Conservation (phyloP, 2,888 invertebrate species). For the Spodoptera exigua region DNA sequence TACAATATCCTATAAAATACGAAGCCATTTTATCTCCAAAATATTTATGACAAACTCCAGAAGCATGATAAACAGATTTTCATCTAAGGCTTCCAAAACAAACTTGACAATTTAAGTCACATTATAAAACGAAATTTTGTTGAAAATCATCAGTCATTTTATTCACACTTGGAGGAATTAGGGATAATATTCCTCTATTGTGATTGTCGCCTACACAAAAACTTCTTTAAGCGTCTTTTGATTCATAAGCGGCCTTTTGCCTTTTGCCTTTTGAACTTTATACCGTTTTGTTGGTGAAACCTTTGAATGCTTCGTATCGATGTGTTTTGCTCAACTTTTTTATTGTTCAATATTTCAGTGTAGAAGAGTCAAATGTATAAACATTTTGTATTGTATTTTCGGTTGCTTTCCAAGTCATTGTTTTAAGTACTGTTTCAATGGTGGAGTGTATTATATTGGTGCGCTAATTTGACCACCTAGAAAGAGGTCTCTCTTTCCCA, state of each 20-base stretch:
- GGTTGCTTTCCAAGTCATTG: too few species aligned
- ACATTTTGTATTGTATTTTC: too few species aligned
- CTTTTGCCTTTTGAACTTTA: conserved; percentile 47
- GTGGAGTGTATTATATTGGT: too few species aligned
- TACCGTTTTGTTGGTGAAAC: conserved; percentile 35
- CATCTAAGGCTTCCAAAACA: conserved; percentile 20
- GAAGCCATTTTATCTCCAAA: conserved; percentile 1
- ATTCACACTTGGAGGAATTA: conserved; percentile 43
- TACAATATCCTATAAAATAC: background rate
- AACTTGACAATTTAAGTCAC: conserved; percentile 12
- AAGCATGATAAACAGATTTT: conserved; percentile 13
- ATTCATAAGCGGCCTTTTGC: conserved; percentile 53
- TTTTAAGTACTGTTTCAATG: too few species aligned
- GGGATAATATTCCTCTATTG: conserved; percentile 53
- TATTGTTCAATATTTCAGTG: conserved; percentile 18
- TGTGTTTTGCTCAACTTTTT: conserved; percentile 17
- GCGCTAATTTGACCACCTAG: too few species aligned
- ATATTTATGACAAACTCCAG: conserved; percentile 12
- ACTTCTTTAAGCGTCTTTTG: conserved; percentile 42
- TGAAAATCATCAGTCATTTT: conserved; percentile 50
- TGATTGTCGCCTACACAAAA: conserved; percentile 42
- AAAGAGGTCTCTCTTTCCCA: too few species aligned
- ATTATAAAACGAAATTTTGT: conserved; percentile 25
- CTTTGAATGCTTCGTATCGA: conserved; percentile 34
- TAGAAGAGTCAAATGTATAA: background rate